Evolutionary conservation across 2,797 vertebrate species (phyloP), one percentile per base, ranked within the genome.

Genomic region (Pogonophryne albipinna): DNA sequence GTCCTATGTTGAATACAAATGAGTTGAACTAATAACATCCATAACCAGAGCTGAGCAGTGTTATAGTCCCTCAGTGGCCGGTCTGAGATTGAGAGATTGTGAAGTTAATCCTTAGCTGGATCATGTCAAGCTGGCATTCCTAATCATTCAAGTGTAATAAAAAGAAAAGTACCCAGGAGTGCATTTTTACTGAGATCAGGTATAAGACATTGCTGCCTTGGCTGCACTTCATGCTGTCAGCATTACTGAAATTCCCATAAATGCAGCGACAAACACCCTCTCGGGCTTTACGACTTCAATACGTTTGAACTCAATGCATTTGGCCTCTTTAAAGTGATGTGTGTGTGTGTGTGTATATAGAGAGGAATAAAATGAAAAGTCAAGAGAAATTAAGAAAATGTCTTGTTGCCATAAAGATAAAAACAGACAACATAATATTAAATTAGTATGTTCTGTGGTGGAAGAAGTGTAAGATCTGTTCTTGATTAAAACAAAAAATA

Each of bases 181-280:
- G 66, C 67, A 69, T 75, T 85, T 79, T 83, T 75, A 83, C 80
- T 74, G 73, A 77, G 75, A 85, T 86, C 80, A 84, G 75, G 78
- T 83, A 63, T 47, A 64, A 75, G 78, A 89, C 86, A 83, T 81
- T 67, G 80, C 80, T 81, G 78, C 75, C 60, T 78, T 53, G 82
- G 71, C 83, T 86, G 73, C 65, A 77, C 76, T 89, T 87, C 62
- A 56, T 76, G 49, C 86, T 82, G 89, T 87, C 91, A 87, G 76
- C 84, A 65, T 80, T 62, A 79, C 78, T 79, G 78, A 79, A 76
- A 85, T 74, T 82, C 70, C 57, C 69, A 86, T 89, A 85, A 88
- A 86, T 59, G 78, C 74, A 69, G 58, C 41, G 10, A 81, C 71
- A 84, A 90, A 80, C 74, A 64, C 61, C 41, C 83, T 83, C 83